These are phyloP conservation scores for Drosophila vallismaia DNA, from an alignment of 2,888 invertebrate species.

Conservation along the genomic window DNA sequence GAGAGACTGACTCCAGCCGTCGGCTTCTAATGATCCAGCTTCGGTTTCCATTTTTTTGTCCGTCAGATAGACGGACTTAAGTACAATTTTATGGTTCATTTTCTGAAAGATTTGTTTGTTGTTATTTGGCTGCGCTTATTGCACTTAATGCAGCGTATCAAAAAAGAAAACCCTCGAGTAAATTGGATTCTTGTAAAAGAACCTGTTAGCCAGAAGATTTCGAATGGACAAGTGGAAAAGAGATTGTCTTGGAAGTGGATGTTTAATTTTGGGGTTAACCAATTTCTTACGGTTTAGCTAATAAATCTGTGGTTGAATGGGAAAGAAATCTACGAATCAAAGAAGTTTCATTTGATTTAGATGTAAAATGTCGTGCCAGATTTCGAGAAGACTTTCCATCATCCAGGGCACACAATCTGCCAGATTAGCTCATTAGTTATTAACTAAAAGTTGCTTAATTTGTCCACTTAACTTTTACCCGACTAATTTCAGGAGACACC, in stretches of 20 bases:
- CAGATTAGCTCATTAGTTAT: background rate
- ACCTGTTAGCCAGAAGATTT: constrained; percentile 33
- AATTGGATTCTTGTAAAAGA: constrained; percentile 42
- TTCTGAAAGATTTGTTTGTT: constrained; percentile 44
- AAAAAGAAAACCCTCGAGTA: constrained; percentile 17
- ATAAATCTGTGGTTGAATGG: constrained; percentile 25
- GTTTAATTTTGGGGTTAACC: constrained; percentile 2
- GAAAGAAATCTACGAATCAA: background rate
- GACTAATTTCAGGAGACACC: constrained; percentile 13
- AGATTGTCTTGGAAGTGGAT: constrained; percentile 34
- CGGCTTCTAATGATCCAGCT: constrained; percentile 18
- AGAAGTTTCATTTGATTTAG: background rate
- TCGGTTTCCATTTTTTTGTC: constrained; percentile 12
- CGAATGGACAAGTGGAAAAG: constrained; percentile 26
- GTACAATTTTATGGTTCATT: constrained; percentile 63
- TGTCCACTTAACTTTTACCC: constrained; percentile 12
- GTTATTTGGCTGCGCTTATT: constrained; percentile 31
- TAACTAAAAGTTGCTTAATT: constrained; percentile 5
- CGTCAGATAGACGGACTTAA: constrained; percentile 8
- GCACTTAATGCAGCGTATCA: constrained; percentile 45
- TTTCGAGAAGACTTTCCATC: background rate
- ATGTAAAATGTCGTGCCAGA: background rate
- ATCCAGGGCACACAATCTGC: constrained; percentile 1
- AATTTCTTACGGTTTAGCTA: constrained; percentile 30
- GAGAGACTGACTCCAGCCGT: constrained; percentile 31